Evolutionary conservation across 2,888 invertebrate species (phyloP), one percentile per base, ranked within the genome.

Genomic region (Lycocerus yunnanus): DNA sequence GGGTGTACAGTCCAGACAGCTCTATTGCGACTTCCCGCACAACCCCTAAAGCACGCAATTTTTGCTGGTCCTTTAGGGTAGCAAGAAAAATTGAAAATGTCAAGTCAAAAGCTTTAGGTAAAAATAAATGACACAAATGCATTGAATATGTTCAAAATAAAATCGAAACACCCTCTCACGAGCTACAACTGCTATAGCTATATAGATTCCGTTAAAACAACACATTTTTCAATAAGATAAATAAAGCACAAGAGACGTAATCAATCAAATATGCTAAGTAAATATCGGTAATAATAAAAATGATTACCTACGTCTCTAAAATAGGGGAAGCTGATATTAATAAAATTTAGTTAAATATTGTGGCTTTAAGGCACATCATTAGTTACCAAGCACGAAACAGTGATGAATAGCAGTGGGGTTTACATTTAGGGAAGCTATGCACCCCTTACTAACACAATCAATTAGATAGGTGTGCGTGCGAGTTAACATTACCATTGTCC

Each of bases 1-100:
- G 81, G 73, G 79, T 80, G 80, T 81, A 80, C 80, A 78, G 79
- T 82, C 80, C 80, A 78, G 80, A 81, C 81, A 78, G 80, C 82
- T 81, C 80, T 78, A 80, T 82, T 79, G 81, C 80, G 76, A 78
- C 77, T 78, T 78, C 77, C 79, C 69, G 18, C 68, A 67, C 75
- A 73, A 13, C 18, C 20, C 20, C 77, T 76, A 79, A 73, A 70
- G 75, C 63, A 66, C 66, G 63, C 65, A 20, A 68, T 16, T 66
- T 43, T 60, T 61, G 72, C 67, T 18, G 60, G 72, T 72, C 24
- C 72, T 72, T 71, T 68, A 43, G 68, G 72, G 72, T 67, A 67
- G 27, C 71, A 70, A 67, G 75, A 73, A 75, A 75, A 77, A 77
- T 77, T 69, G 70, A 66, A 70, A 69, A 68, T 77, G 72, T 74